Evolutionary conservation across 2,113 vertebrate genomes (phyloP).

Genomic region (Meles meles): DNA sequence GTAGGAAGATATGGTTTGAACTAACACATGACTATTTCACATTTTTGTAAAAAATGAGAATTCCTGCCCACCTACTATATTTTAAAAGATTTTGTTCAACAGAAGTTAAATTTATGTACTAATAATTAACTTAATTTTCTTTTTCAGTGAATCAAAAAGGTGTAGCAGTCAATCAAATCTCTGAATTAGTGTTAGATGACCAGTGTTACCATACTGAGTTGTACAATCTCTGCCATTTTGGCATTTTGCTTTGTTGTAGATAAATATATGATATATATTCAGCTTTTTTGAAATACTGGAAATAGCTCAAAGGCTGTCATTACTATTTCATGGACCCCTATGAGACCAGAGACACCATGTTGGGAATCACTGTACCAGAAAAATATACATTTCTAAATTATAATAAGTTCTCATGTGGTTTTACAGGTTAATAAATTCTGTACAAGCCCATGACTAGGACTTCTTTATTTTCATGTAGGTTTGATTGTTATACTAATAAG

Average conservation of each 20-base stretch:
- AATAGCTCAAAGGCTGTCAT: conserved; percentile 66
- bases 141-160: neutral
- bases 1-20: neutral
- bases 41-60: neutral
- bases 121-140: neutral
- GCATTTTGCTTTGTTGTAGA: conserved; percentile 52
- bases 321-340: conserved; percentile 61
- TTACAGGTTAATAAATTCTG: conserved; percentile 51
- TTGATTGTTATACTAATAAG: conserved; percentile 51
- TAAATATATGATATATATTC: conserved; percentile 65
- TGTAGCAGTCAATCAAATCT: neutral
- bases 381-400: conserved; percentile 59
- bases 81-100: neutral
- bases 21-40: neutral
- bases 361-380: conserved; percentile 60
- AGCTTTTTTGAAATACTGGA: conserved; percentile 55
- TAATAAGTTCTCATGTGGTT: conserved; percentile 57
- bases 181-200: neutral
- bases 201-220: neutral
- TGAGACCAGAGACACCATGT: conserved; percentile 55
- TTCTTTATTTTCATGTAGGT: conserved; percentile 49
- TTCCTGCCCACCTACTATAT: neutral
- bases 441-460: neutral
- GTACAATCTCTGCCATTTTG: conserved; percentile 39
- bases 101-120: neutral